A percentile compares a stretch with the other conserved stretches of the same genome.
Evolutionary conservation across 2,888 invertebrate species (phyloP).

Genomic region (Hyposoter didymator): DNA sequence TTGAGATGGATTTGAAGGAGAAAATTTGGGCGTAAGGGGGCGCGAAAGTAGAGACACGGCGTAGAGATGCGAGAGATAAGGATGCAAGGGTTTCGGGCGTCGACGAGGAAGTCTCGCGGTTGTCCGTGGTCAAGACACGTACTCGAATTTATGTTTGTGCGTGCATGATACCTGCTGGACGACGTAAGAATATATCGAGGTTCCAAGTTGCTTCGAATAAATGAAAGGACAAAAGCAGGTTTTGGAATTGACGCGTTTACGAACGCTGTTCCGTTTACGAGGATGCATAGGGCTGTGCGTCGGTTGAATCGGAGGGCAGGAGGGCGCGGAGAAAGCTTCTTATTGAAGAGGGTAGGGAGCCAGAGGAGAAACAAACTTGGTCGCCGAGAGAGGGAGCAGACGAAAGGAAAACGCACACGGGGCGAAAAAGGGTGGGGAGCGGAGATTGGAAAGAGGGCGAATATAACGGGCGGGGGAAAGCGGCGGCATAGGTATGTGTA

Average conservation of each 20-base stretch:
- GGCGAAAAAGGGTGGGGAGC: conserved; percentile 23
- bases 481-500: conserved; percentile 26
- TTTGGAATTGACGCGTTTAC: not conserved
- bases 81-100: conserved; percentile 68
- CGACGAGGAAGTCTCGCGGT: conserved; percentile 70
- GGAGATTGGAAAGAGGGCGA: conserved; percentile 38
- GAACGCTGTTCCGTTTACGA: conserved; percentile 7
- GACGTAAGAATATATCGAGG: not conserved
- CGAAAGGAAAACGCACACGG: not conserved
- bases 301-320: not conserved
- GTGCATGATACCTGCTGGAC: not conserved
- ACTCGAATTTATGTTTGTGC: conserved; percentile 22
- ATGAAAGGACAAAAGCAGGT: not conserved
- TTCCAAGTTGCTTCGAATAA: not conserved
- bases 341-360: conserved; percentile 30
- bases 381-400: conserved; percentile 34
- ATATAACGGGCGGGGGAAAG: conserved; percentile 5
- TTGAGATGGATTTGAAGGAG: conserved; percentile 34
- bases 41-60: conserved; percentile 31
- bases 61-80: conserved; percentile 73
- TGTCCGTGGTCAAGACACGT: conserved; percentile 82
- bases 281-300: not conserved
- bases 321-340: conserved; percentile 20
- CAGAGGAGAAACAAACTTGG: conserved; percentile 21
- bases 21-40: conserved; percentile 20